Percentiles rank a stretch among this genome's conserved stretches.
These are phyloP conservation scores for Laupala kohalensis DNA, from an alignment of 1,140 invertebrate species.

Conservation along the genomic window DNA sequence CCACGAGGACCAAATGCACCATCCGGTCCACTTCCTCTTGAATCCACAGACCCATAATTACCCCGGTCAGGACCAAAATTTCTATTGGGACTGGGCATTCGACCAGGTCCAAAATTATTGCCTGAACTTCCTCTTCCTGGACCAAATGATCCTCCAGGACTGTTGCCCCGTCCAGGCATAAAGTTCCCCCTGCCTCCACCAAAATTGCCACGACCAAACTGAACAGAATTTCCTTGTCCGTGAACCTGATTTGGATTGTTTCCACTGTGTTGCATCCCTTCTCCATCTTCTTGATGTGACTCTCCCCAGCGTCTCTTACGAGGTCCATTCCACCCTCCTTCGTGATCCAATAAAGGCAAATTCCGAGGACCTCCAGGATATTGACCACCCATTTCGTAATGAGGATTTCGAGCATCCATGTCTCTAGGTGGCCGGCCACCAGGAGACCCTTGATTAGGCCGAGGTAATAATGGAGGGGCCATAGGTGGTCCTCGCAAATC, in stretches of 20 bases:
- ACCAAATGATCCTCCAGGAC: not conserved
- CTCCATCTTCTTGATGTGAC: not conserved
- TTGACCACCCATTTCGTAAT: not conserved
- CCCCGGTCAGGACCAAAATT: not conserved
- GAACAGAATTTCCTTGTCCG: not conserved
- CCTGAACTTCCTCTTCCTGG: not conserved
- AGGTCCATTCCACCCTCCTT: not conserved
- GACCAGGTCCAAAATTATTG: not conserved
- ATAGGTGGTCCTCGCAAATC: slow-evolving; percentile 2
- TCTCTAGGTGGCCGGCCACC: not conserved
- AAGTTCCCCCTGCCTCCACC: not conserved
- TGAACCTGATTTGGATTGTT: not conserved
- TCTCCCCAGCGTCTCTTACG: slow-evolving; percentile 1
- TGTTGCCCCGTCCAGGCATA: not conserved
- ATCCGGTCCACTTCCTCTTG: not conserved
- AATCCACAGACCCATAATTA: not conserved
- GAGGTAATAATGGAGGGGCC: not conserved
- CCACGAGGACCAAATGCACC: not conserved
- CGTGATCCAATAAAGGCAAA: not conserved
- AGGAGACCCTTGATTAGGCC: slow-evolving; percentile 1
- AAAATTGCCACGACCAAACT: not conserved
- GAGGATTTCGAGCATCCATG: not conserved
- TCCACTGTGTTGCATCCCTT: not conserved
- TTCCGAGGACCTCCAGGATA: not conserved
- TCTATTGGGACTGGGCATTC: not conserved